phyloP scores from a whole-genome alignment of 2,888 invertebrate species.

The Melangyna quadrimaculata region DNA sequence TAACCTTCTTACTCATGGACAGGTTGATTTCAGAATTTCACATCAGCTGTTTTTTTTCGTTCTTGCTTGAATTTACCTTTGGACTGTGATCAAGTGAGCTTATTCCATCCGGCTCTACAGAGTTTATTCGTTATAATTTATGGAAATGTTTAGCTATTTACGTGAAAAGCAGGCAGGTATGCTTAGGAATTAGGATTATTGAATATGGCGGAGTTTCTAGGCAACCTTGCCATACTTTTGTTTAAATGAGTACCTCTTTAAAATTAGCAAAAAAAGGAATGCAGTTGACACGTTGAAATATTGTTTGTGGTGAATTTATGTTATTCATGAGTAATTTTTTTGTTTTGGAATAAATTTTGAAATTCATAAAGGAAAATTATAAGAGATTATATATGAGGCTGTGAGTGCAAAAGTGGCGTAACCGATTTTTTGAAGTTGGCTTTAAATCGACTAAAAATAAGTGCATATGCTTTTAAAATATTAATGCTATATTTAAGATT shows the following conservation, averaged over 20 bases:
- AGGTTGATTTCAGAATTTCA: conserved; percentile 19
- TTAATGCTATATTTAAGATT: too few relatives aligned
- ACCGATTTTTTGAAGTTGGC: too few relatives aligned
- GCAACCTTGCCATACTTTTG: neutral
- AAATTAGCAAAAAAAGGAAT: neutral
- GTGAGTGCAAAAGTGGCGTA: too few relatives aligned
- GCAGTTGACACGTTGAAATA: neutral
- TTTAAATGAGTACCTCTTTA: neutral
- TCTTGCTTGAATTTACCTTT: neutral
- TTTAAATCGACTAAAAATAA: too few relatives aligned
- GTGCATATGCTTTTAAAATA: too few relatives aligned
- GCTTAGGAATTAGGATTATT: neutral
- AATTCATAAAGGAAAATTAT: too few relatives aligned
- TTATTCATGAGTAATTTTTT: neutral
- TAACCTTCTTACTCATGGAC: conserved; percentile 12
- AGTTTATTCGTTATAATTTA: conserved; percentile 1
- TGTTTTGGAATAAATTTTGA: neutral
- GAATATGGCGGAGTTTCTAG: neutral
- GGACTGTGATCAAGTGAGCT: neutral
- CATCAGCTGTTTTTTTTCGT: neutral
- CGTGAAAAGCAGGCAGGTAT: neutral
- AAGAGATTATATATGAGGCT: too few relatives aligned
- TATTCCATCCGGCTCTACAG: neutral
- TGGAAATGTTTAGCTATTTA: conserved; percentile 1
- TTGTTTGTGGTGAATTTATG: neutral